Evolutionary conservation across 2,797 vertebrate species (phyloP).

Genomic region (Malurus leucopterus): DNA sequence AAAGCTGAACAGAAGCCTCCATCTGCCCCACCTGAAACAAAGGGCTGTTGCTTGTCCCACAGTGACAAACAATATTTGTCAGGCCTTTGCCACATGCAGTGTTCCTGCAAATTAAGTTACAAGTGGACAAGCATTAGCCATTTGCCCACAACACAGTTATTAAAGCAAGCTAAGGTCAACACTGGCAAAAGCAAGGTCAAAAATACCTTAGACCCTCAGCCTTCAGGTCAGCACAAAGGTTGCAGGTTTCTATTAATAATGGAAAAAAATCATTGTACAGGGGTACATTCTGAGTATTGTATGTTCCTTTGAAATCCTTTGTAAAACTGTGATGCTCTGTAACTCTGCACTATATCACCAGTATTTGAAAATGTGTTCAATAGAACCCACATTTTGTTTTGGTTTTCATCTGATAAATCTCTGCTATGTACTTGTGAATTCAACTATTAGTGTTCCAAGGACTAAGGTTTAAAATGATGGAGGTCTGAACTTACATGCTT

Average conservation of each 20-base stretch:
- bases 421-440: background rate
- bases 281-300: background rate
- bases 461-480: background rate
- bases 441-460: background rate
- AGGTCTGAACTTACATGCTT: background rate
- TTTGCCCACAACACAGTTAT: background rate
- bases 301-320: background rate
- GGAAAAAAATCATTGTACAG: background rate
- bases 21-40: background rate
- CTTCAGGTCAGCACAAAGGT: background rate
- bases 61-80: background rate
- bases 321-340: background rate
- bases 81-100: background rate
- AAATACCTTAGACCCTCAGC: background rate
- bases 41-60: background rate
- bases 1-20: background rate
- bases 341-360: background rate
- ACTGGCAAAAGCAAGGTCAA: background rate
- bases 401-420: background rate
- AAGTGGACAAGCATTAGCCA: background rate
- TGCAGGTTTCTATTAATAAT: background rate
- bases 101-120: background rate
- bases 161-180: background rate
- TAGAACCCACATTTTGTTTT: background rate
- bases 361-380: background rate